These are phyloP conservation scores for Centropus bengalensis DNA, from an alignment of 2,113 vertebrate genomes.

Conservation along the genomic window DNA sequence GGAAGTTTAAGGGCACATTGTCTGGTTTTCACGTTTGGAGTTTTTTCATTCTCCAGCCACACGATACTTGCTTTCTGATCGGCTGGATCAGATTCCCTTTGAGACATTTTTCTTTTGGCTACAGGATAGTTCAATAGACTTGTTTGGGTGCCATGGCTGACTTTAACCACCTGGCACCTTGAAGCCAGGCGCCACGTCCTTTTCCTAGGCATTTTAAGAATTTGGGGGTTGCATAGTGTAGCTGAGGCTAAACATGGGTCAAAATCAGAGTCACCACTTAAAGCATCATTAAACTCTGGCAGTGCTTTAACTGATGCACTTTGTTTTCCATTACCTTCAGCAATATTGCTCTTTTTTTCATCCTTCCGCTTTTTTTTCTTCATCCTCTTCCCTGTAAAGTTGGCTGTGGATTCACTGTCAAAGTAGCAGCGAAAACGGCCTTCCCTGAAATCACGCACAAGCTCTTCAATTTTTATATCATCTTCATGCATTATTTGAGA, in stretches of 20 bases:
- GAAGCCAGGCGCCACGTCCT: slow-evolving; percentile 81
- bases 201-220: slow-evolving; percentile 56
- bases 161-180: slow-evolving; percentile 87
- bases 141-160: slow-evolving; percentile 88
- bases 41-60: slow-evolving; percentile 71
- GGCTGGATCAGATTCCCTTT: slow-evolving; percentile 31
- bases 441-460: slow-evolving; percentile 86
- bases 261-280: slow-evolving; percentile 46
- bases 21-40: slow-evolving; percentile 77
- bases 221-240: slow-evolving; percentile 39
- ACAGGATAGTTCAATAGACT: slow-evolving; percentile 73
- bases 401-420: slow-evolving; percentile 80
- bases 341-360: not conserved
- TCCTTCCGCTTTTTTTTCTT: slow-evolving; percentile 54
- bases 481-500: slow-evolving; percentile 88
- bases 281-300: slow-evolving; percentile 63
- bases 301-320: slow-evolving; percentile 34
- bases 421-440: slow-evolving; percentile 86
- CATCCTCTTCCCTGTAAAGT: slow-evolving; percentile 62
- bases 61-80: slow-evolving; percentile 2
- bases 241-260: slow-evolving; percentile 47
- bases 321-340: not conserved
- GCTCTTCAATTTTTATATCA: slow-evolving; percentile 82
- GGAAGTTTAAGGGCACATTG: slow-evolving; percentile 79
- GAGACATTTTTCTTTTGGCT: slow-evolving; percentile 70